phyloP scores from a whole-genome alignment of 1,140 invertebrate species.

The Lineus longissimus region DNA sequence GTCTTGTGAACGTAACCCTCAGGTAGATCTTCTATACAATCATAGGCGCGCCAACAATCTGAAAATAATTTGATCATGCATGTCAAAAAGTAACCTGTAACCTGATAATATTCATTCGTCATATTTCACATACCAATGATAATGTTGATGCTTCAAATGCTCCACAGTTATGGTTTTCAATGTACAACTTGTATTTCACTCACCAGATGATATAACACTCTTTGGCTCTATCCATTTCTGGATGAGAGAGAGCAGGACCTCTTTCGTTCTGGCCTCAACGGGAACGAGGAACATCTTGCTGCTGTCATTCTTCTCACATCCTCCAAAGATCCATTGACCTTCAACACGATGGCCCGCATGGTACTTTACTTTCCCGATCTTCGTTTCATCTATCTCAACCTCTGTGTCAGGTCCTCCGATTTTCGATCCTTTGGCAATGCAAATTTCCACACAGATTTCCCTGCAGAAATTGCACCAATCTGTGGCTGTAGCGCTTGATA shows the following conservation, averaged over 20 bases:
- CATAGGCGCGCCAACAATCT: constrained; percentile 22
- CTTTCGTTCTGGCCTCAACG: constrained; percentile 11
- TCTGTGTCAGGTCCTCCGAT: constrained; percentile 1
- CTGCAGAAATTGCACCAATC: constrained; percentile 19
- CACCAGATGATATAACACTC: constrained; percentile 7
- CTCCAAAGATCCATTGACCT: constrained; percentile 25
- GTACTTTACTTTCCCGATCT: constrained; percentile 23
- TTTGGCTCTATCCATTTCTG: constrained; percentile 17
- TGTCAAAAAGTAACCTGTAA: too few species aligned
- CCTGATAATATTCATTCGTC: too few species aligned
- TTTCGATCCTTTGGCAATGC: not conserved
- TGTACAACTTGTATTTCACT: too few species aligned
- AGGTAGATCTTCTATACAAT: not conserved
- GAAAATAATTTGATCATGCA: constrained; percentile 1
- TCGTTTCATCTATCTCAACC: constrained; percentile 21
- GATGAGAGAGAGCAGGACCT: constrained; percentile 13
- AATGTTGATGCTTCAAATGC: too few species aligned
- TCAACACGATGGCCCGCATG: constrained; percentile 16
- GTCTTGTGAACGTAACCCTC: constrained; percentile 9
- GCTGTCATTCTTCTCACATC: constrained; percentile 5
- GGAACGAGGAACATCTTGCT: constrained; percentile 8
- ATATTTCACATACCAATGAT: too few species aligned
- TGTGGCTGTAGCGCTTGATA: constrained; percentile 5
- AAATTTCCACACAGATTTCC: constrained; percentile 5
- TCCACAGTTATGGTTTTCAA: too few species aligned